These are phyloP conservation scores for Formica aserva DNA, from an alignment of 2,888 invertebrate species.

Conservation along the genomic window DNA sequence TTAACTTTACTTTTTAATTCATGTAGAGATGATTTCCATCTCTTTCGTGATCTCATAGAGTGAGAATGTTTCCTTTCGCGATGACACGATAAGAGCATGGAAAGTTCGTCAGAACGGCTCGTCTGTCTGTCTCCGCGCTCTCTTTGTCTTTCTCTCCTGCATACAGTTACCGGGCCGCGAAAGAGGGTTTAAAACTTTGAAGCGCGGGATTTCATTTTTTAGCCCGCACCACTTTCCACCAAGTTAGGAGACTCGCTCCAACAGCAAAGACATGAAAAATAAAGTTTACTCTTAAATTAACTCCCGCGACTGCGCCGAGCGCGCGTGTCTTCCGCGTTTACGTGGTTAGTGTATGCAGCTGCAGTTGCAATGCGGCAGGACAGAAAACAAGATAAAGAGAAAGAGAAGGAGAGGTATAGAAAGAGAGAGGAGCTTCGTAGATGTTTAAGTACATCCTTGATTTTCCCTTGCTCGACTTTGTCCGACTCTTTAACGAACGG, in stretches of 20 bases:
- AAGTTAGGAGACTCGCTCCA: slow-evolving; percentile 50
- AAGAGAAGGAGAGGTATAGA: background rate
- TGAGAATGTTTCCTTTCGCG: background rate
- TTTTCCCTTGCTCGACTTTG: slow-evolving; percentile 45
- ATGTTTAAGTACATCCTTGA: slow-evolving; percentile 56
- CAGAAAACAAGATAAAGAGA: background rate
- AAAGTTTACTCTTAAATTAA: slow-evolving; percentile 76
- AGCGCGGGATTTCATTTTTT: slow-evolving; percentile 58
- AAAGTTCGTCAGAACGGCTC: background rate
- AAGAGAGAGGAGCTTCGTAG: slow-evolving; percentile 32
- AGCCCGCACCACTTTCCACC: slow-evolving; percentile 13
- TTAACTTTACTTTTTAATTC: background rate
- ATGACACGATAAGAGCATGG: background rate
- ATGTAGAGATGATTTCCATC: background rate
- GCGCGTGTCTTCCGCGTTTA: slow-evolving; percentile 50
- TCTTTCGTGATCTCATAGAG: background rate
- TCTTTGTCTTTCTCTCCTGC: slow-evolving; percentile 2
- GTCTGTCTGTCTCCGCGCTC: background rate
- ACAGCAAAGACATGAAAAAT: slow-evolving; percentile 69
- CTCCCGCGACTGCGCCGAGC: slow-evolving; percentile 60
- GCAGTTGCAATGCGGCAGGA: slow-evolving; percentile 34
- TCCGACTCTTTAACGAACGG: slow-evolving; percentile 20
- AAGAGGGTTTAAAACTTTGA: slow-evolving; percentile 57
- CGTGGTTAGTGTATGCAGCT: slow-evolving; percentile 30
- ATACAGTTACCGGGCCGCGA: slow-evolving; percentile 34